Conservation (phyloP, 2,888 invertebrate species). For the Archips xylosteana region DNA sequence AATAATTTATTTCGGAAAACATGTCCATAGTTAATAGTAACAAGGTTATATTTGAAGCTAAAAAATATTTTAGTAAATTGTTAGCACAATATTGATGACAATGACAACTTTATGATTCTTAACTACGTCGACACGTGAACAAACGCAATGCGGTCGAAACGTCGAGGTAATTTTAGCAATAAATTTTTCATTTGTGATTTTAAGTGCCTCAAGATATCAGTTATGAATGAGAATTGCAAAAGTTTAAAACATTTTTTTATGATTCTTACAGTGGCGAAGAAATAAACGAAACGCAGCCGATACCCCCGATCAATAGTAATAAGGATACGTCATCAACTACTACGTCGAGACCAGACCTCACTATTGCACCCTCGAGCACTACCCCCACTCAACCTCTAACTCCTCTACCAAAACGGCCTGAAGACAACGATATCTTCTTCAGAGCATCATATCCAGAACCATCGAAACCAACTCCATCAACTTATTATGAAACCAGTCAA, state of each 20-base stretch:
- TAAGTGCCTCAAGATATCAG: no score
- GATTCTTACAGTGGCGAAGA: slow-evolving; percentile 60
- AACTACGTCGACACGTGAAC: no score
- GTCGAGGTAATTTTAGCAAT: no score
- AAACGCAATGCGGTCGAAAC: no score
- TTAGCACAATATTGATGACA: no score
- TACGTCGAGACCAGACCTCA: slow-evolving; percentile 42
- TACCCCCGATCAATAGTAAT: slow-evolving; percentile 25
- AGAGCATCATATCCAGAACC: slow-evolving; percentile 20
- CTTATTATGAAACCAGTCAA: slow-evolving; percentile 37
- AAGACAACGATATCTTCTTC: slow-evolving; percentile 33
- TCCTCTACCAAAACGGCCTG: slow-evolving; percentile 31
- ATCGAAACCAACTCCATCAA: slow-evolving; percentile 23
- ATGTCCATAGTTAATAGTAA: no score
- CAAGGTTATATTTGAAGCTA: no score
- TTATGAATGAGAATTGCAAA: no score
- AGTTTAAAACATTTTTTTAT: background rate
- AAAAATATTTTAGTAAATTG: no score
- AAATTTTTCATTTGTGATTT: no score
- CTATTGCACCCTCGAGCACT: slow-evolving; percentile 44
- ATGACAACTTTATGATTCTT: no score
- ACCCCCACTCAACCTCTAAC: slow-evolving; percentile 39
- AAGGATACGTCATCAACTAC: slow-evolving; percentile 7
- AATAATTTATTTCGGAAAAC: no score
- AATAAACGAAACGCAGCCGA: slow-evolving; percentile 39